Evolutionary conservation across 2,113 vertebrate species (phyloP), one percentile per base, ranked within the genome.

Genomic region (Callorhinus ursinus): DNA sequence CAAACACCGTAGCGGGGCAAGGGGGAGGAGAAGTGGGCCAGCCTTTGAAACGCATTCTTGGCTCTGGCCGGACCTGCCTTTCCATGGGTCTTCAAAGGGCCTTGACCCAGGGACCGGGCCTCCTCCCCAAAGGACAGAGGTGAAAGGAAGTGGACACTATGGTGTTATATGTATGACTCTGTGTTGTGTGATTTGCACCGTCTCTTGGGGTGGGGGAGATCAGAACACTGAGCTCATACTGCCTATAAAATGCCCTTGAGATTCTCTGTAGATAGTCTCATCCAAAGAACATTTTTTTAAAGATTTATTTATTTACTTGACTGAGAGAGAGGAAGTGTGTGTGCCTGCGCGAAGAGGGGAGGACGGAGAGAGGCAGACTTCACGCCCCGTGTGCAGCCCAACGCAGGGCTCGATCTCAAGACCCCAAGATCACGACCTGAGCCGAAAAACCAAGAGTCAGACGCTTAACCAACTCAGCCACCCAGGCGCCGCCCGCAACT

Each of bases 31-130:
- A 24, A 10, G 76, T n/a, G 67, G 65, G 53, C 10, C 55, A 36
- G 81, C n/a, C 76, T 96, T 87, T 84, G 85, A 97, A 89, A 90
- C n/a, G 69, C n/a, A 42, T 59, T 81, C 42, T 86, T 42, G 65
- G n/a, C 74, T 83, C 72, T 77, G n/a, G 33, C 72, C 36, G 18
- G 65, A 22, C 28, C 49, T 19, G 61, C 72, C 63, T 39, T 72
- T 53, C 57, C 12, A 39, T 36, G 28, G 12, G 42, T 65, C 93
- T 95, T 89, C 87, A 69, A 46, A 67, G 85, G 39, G 49, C 49
- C 15, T 94, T 31, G 28, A 83, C 69, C n/a, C 79, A 59, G 39
- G 19, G 72, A 42, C 53, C 49, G 8, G 42, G 71, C 76, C 53
- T 76, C 81, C 51, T 53, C 57, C 65, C 65, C 39, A 49, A 67